phyloP scores from a whole-genome alignment of 2,888 invertebrate species.

The Coremacera marginata region DNA sequence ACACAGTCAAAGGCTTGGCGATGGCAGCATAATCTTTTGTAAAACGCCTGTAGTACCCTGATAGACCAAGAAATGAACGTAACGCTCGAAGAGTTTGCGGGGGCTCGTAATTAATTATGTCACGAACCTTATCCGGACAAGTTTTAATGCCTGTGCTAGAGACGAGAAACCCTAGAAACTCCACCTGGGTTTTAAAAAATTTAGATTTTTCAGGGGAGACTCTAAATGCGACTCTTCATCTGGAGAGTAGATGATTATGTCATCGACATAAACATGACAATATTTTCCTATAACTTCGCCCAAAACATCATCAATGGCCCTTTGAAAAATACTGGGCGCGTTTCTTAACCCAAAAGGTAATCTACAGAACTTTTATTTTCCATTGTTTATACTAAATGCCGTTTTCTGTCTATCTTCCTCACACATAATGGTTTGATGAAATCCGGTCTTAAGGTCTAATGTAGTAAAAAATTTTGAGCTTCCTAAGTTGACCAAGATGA shows the following conservation, averaged over 20 bases:
- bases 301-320: slow-evolving; percentile 39
- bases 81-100: slow-evolving; percentile 33
- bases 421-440: slow-evolving; percentile 26
- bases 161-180: slow-evolving; percentile 41
- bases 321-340: slow-evolving; percentile 39
- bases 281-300: slow-evolving; percentile 37
- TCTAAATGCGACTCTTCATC: slow-evolving; percentile 8
- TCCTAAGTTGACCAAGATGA: slow-evolving; percentile 25
- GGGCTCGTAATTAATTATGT: slow-evolving; percentile 39
- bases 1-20: slow-evolving; percentile 40
- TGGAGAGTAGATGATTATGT: slow-evolving; percentile 39
- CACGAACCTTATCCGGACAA: slow-evolving; percentile 37
- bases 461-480: slow-evolving; percentile 33
- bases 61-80: slow-evolving; percentile 35
- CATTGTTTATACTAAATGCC: slow-evolving; percentile 30
- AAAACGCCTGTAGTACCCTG: slow-evolving; percentile 43
- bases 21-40: slow-evolving; percentile 43
- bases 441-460: slow-evolving; percentile 34
- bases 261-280: slow-evolving; percentile 38
- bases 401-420: slow-evolving; percentile 37
- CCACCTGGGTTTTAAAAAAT: slow-evolving; percentile 31
- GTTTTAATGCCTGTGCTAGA: slow-evolving; percentile 39
- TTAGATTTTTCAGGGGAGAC: slow-evolving; percentile 35
- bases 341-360: slow-evolving; percentile 26
- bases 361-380: slow-evolving; percentile 41